Base-by-base conservation (phyloP, 2,888 invertebrate genomes). In the Oscheius sp. region DNA sequence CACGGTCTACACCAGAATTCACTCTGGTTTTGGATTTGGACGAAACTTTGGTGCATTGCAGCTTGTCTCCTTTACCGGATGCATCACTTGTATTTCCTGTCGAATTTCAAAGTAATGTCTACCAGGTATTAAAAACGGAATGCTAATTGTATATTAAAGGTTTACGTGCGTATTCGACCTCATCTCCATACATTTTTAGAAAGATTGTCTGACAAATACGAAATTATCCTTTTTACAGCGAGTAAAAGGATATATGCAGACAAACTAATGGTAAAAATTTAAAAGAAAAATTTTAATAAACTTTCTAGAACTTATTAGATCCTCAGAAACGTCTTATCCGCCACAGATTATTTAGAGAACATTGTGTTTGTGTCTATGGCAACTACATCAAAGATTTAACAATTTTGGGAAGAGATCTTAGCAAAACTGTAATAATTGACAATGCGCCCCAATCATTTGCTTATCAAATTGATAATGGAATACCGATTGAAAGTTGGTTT, bases 401-500 rank as follows among this genome's bases (percentile, higher is more conserved):
- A 9, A 95, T 95, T 78, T 90, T 96, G 56, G 95, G 95, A 14
- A 89, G 95, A 50, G 95, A 96, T 88, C 89, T 95, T 75, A 91
- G 93, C 24, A 92, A 92, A 87, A 93, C 93, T 38, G 91, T 93
- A 79, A 93, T 93, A 77, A 91, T 93, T 75, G 93, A 93, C 88
- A 93, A 93, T 88, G 93, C 93, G 64, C 92, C 93, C 14, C 93
- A 95, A 73, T 83, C 95, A 12, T 95, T 95, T 88, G 95, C 95
- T 71, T 92, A 92, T 87, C 92, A 92, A 89, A 87, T 95, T 69
- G 94, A 94, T 88, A 95, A 95, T 88, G 95, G 95, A 28, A 95
- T 95, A 78, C 95, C 95, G 0, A 95, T 96, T 79, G 94, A 94
- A 89, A 94, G 94, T 87, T 95, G 95, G 95, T 96, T 95, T 88